Evolutionary conservation across 2,888 invertebrate species (phyloP).

Genomic region (Conistra vaccinii): DNA sequence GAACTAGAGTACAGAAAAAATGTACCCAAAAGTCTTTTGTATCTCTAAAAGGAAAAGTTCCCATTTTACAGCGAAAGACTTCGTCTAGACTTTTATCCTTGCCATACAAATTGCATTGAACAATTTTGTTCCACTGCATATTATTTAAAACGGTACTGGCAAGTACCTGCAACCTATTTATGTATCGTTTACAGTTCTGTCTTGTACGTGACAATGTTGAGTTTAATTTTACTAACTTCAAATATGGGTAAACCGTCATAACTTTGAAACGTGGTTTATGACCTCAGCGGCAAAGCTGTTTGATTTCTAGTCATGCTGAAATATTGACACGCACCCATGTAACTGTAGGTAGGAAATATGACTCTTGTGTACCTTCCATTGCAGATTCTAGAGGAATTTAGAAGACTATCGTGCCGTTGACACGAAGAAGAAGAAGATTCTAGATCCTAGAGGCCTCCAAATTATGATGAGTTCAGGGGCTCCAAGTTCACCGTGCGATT

Average conservation of each 20-base stretch:
- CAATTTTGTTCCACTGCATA: background rate
- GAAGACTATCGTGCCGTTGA: background rate
- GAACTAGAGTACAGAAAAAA: background rate
- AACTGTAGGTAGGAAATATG: background rate
- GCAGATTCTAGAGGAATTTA: background rate
- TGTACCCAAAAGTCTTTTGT: background rate
- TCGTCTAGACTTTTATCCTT: background rate
- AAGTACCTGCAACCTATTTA: constrained; percentile 17
- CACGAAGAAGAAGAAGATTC: background rate
- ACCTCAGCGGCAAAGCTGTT: constrained; percentile 42
- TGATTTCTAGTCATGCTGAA: constrained; percentile 41
- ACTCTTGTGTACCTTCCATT: background rate
- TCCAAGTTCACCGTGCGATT: background rate
- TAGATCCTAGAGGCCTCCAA: background rate
- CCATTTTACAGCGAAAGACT: background rate
- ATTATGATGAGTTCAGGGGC: background rate
- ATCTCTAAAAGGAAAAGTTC: constrained; percentile 8
- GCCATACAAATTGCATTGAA: constrained; percentile 20
- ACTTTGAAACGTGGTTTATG: constrained; percentile 46
- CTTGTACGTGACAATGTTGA: constrained; percentile 49
- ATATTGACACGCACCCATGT: constrained; percentile 26
- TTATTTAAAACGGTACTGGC: constrained; percentile 32
- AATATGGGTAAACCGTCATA: constrained; percentile 41
- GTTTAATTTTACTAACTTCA: constrained; percentile 52
- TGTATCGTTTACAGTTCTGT: constrained; percentile 38